Percentiles rank a stretch among this genome's conserved stretches.
Evolutionary conservation across 2,888 invertebrate genomes (phyloP).

Genomic region (Mamestra brassicae): DNA sequence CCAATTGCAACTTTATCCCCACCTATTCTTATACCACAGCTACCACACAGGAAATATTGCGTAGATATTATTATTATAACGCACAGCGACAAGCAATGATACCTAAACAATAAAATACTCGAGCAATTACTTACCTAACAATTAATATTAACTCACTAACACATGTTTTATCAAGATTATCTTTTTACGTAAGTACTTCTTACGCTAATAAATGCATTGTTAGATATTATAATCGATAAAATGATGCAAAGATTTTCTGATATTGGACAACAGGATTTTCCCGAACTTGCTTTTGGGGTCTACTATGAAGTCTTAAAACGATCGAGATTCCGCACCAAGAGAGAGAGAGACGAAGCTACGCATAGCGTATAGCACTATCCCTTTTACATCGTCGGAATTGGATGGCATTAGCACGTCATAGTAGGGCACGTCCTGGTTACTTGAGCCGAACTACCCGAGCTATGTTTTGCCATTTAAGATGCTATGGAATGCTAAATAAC

Average conservation of each 20-base stretch:
- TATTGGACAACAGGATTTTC: not conserved
- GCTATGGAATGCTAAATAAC: no score
- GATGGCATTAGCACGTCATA: no score
- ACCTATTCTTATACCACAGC: not conserved
- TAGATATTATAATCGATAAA: not conserved
- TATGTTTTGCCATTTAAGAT: no score
- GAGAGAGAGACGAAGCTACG: no score
- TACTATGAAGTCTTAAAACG: no score
- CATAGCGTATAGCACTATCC: no score
- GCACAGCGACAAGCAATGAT: not conserved
- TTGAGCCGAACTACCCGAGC: not conserved
- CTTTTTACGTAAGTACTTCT: not conserved
- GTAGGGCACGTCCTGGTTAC: not conserved
- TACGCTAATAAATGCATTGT: not conserved
- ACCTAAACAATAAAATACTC: not conserved
- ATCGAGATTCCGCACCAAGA: no score
- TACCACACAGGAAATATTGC: not conserved
- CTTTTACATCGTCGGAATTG: no score
- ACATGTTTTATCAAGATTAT: constrained; percentile 18
- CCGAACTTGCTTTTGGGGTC: not conserved
- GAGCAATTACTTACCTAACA: not conserved
- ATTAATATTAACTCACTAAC: constrained; percentile 5
- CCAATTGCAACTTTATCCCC: no score
- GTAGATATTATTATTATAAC: not conserved
- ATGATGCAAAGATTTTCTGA: not conserved